phyloP scores from a whole-genome alignment of 1,140 invertebrate species.

The Homalodisca vitripennis region DNA sequence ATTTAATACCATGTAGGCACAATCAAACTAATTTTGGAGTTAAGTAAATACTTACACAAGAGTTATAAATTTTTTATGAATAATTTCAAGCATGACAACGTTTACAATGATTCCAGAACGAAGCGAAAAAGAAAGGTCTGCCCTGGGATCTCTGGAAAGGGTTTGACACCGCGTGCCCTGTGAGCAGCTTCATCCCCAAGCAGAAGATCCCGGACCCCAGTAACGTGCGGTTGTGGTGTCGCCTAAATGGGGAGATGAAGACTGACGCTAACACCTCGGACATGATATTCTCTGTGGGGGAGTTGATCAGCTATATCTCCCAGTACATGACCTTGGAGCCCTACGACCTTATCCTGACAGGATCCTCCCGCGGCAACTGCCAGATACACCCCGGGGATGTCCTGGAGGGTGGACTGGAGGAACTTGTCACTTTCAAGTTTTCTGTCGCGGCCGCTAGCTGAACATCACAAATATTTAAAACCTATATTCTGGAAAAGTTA shows the following conservation, averaged over 20 bases:
- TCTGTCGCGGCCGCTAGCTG: constrained; percentile 34
- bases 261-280: constrained; percentile 65
- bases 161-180: constrained; percentile 79
- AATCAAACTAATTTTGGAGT: no score
- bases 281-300: constrained; percentile 68
- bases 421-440: constrained; percentile 58
- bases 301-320: constrained; percentile 68
- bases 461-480: no score
- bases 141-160: constrained; percentile 80
- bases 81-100: no score
- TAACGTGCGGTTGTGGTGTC: constrained; percentile 61
- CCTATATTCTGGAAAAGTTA: no score
- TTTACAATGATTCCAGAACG: constrained; percentile 56
- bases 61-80: no score
- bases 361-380: constrained; percentile 71
- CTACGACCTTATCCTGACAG: constrained; percentile 76
- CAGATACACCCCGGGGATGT: constrained; percentile 65
- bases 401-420: constrained; percentile 64
- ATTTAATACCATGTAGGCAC: no score
- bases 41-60: no score
- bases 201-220: constrained; percentile 62
- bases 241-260: constrained; percentile 56
- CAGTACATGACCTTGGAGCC: constrained; percentile 70
- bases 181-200: constrained; percentile 64
- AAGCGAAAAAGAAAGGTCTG: constrained; percentile 62